Conservation (phyloP, 2,888 invertebrate genomes). For the Caenorhabditis sp. region DNA sequence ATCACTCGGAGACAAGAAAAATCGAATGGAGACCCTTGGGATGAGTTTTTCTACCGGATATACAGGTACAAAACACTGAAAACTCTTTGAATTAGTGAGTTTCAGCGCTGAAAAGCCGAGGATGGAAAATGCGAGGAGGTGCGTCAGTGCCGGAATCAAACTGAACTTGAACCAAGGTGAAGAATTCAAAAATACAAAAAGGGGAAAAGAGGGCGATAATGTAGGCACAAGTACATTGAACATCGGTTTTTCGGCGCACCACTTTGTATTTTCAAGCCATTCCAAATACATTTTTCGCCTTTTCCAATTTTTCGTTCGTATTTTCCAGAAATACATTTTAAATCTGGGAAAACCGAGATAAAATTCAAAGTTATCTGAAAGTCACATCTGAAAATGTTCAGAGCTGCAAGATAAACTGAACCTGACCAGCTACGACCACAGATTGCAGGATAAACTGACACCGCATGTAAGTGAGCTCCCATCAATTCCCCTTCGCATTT, state of each 20-base stretch:
- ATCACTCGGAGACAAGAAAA: conserved; percentile 37
- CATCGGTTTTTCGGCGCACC: too few relatives aligned
- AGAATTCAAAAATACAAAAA: not conserved
- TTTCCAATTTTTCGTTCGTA: too few relatives aligned
- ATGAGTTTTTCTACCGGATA: conserved; percentile 48
- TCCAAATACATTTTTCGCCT: too few relatives aligned
- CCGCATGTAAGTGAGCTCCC: conserved; percentile 33
- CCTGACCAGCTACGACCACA: conserved; percentile 22
- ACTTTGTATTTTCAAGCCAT: too few relatives aligned
- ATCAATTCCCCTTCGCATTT: not conserved
- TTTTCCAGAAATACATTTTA: too few relatives aligned
- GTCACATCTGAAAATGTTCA: too few relatives aligned
- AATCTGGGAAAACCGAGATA: too few relatives aligned
- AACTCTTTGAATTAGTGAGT: not conserved
- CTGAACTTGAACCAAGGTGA: conserved; percentile 31
- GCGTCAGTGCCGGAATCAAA: conserved; percentile 24
- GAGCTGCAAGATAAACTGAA: conserved; percentile 40
- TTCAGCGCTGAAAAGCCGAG: conserved; percentile 39
- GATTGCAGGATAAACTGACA: conserved; percentile 38
- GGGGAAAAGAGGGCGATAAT: too few relatives aligned
- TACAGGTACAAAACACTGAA: conserved; percentile 39
- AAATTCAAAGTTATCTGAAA: too few relatives aligned
- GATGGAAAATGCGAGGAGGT: conserved; percentile 19
- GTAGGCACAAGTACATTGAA: too few relatives aligned
- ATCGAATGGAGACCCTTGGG: conserved; percentile 48